Percentiles rank a stretch among this genome's conserved stretches.
Conservation (phyloP, 2,113 vertebrate genomes). For the Heloderma charlesbogerti region DNA sequence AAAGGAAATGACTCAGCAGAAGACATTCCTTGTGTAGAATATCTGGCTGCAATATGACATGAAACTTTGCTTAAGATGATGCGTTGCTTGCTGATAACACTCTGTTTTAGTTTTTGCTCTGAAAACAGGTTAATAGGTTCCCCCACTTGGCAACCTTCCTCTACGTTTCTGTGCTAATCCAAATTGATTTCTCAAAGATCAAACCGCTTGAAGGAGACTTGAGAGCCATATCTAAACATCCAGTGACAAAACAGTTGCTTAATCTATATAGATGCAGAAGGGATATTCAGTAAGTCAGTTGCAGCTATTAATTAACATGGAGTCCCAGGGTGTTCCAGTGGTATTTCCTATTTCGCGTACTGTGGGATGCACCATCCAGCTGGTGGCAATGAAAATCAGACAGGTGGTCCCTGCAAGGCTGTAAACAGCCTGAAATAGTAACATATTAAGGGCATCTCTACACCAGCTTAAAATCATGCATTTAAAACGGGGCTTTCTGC, state of each 20-base stretch:
- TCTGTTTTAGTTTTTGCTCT: background rate
- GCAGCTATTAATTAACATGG: background rate
- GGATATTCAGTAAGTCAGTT: slow-evolving; percentile 1
- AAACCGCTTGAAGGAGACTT: background rate
- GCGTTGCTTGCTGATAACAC: background rate
- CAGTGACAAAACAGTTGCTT: background rate
- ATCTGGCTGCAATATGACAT: background rate
- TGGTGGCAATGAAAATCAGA: background rate
- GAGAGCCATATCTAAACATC: background rate
- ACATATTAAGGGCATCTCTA: background rate
- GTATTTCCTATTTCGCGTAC: background rate
- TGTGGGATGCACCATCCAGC: background rate
- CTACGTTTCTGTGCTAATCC: background rate
- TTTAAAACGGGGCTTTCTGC: too few species aligned
- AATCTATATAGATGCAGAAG: background rate
- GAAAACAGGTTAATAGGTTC: background rate
- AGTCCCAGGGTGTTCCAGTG: background rate
- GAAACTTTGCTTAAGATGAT: background rate
- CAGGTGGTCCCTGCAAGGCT: background rate
- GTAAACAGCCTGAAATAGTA: background rate
- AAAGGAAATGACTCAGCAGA: background rate
- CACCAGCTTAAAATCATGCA: too few species aligned
- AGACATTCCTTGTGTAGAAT: background rate
- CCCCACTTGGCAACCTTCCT: background rate
- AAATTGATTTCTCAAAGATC: background rate